Base-by-base conservation (phyloP, 2,113 vertebrate species). In the Lipotes vexillifer region DNA sequence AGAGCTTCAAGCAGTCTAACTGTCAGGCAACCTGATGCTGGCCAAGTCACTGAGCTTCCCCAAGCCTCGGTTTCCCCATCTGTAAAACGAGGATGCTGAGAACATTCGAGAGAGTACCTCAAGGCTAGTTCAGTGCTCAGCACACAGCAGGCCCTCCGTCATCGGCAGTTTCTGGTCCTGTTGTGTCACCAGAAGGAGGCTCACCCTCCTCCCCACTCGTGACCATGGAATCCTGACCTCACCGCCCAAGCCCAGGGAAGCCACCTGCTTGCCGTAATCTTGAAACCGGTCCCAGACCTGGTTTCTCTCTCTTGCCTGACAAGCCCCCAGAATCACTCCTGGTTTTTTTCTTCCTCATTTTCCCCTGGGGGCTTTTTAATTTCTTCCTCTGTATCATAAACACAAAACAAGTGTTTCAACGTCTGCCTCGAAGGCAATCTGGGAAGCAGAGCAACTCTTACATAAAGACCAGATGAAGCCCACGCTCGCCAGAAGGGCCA, bases 361-460 rank as follows among this genome's bases (percentile, higher is more conserved):
- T 31, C 57, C 55, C 84, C 36, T 11, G 49, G 59, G 68, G 84
- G 87, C 61, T 78, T 92, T 93, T 96, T 96, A 44, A 93, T 93
- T 90, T 92, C 90, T 92, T 82, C 84, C 74, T 94, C 90, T 88
- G 83, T 59, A 61, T 90, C 78, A 71, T 88, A 92, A 96, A 97
- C 96, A 93, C 93, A 94, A 87, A 93, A 75, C 83, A 83, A 95
- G 94, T 57, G 83, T 93, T 61, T 82, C 83, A 95, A 83, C 12
- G 27, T 84, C 92, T 93, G 92, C 74, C 59, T 77, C 4, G 1
- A 65, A 88, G 77, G 90, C 93, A 65, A 41, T 90, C 93, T 88
- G 71, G 96, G 89, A 88, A 96, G 77, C 4, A 0, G 36, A 78
- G 90, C 23, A 2, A 31, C 66, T 82, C 93, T 94, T 83, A 82